These are phyloP conservation scores for Cotesia typhae DNA, from an alignment of 1,140 invertebrate genomes.

Conservation along the genomic window DNA sequence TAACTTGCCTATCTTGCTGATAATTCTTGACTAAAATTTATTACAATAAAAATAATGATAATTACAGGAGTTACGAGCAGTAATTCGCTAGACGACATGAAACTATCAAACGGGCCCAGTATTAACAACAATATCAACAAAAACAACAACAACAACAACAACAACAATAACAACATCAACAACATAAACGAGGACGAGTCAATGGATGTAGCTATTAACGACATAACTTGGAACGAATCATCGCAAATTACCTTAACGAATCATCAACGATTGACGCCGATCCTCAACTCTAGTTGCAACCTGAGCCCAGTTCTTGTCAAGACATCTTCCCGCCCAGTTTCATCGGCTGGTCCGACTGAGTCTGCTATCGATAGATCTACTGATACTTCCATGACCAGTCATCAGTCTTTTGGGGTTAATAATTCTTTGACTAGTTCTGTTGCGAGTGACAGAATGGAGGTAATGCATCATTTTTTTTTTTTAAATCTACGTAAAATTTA, in stretches of 20 bases:
- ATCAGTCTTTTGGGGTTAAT: not conserved
- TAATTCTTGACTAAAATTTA: too few species aligned
- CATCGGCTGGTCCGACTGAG: constrained; percentile 42
- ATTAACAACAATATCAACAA: constrained; percentile 43
- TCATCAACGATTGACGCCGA: constrained; percentile 61
- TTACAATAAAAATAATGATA: not conserved
- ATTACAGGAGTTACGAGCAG: constrained; percentile 55
- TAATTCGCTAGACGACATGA: constrained; percentile 59
- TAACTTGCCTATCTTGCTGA: too few species aligned
- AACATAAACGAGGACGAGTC: constrained; percentile 30
- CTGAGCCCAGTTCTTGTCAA: constrained; percentile 56
- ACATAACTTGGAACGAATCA: constrained; percentile 36
- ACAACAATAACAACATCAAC: constrained; percentile 32
- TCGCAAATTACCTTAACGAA: constrained; percentile 41
- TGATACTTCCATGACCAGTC: constrained; percentile 55
- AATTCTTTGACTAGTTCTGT: constrained; percentile 2
- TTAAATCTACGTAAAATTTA: too few species aligned
- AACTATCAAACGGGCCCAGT: constrained; percentile 54
- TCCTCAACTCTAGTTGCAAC: constrained; percentile 57
- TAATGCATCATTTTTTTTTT: not conserved
- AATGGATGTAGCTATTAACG: constrained; percentile 28
- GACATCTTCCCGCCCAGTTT: constrained; percentile 38
- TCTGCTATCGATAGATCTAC: constrained; percentile 56
- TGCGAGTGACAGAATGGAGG: not conserved
- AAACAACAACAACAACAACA: constrained; percentile 45